Evolutionary conservation across 2,888 invertebrate species (phyloP), one percentile per base, ranked within the genome.

Genomic region (Dione juno): DNA sequence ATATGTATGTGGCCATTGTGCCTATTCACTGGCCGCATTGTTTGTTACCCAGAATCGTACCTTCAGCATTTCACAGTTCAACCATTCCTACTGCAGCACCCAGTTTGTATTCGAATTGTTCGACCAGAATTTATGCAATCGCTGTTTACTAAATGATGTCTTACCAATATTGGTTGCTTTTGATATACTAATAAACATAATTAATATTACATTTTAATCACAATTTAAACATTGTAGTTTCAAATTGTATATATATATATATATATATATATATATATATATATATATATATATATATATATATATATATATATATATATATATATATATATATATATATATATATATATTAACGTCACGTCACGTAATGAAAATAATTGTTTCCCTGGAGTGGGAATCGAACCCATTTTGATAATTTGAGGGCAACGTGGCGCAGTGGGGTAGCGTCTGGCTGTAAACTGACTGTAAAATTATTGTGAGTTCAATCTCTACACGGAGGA

Each of bases 71-170:
- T 72, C 72, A 65, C 41, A 68, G 69, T 67, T 57, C 69, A 66
- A 67, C 65, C 72, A 21, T 19, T 66, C 37, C 40, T 21, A 21
- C 45, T 53, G 74, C 79, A 82, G 78, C 80, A 81, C 78, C 82
- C 84, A 84, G 85, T 88, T 84, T 85, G 83, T 83, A 88, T 88
- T 87, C 86, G 86, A 86, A 87, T 86, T 86, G 85, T 80, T 75
- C 74, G 69, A 72, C 72, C 69, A 70, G 35, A 61, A 69, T 70
- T 70, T 66, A 66, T 64, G 74, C 66, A 74, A 28, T 61, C n/a
- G 11, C 8, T 43, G 28, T 10, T 59, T 43, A 21, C 8, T 14
- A 19, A 41, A 41, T 21, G 3, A 16, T 37, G n/a, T 14, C 14
- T 1, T 43, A 3, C 3, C 1, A 21, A 53, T 21, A 53, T 53